phyloP scores from a whole-genome alignment of 1,140 invertebrate genomes.

The Aleiodes sp. region DNA sequence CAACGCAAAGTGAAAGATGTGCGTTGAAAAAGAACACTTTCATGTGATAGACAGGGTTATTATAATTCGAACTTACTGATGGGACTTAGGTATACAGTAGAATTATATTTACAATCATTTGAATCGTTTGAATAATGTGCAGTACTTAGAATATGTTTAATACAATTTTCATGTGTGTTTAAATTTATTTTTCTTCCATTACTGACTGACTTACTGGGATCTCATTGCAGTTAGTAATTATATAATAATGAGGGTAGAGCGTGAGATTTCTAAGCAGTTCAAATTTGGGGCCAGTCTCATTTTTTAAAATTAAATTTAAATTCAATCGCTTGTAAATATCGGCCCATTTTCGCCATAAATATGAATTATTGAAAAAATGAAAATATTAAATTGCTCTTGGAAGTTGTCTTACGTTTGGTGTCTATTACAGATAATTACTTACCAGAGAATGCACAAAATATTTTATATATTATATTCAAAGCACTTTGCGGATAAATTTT shows the following conservation, averaged over 20 bases:
- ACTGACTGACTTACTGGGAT: conserved; percentile 4
- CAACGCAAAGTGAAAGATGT: no score
- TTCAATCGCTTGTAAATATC: neutral
- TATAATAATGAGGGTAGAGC: conserved; percentile 1
- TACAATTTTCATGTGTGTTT: no score
- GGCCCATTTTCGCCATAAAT: neutral
- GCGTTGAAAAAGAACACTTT: neutral
- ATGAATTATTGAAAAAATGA: neutral
- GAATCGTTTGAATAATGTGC: neutral
- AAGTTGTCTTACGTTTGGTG: no score
- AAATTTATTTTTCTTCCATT: conserved; percentile 4
- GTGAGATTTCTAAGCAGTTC: conserved; percentile 13
- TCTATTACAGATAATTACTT: neutral
- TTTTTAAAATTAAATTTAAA: neutral
- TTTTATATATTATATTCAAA: conserved; percentile 15
- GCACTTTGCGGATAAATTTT: neutral
- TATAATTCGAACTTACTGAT: neutral
- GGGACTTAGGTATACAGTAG: neutral
- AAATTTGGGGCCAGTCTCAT: neutral
- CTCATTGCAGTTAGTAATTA: neutral
- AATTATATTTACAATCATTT: neutral
- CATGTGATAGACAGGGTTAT: conserved; percentile 13
- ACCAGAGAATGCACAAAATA: conserved; percentile 23
- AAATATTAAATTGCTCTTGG: no score
- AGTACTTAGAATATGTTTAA: neutral